Conservation (phyloP, 2,113 vertebrate species). For the Pollimyrus isidori region DNA sequence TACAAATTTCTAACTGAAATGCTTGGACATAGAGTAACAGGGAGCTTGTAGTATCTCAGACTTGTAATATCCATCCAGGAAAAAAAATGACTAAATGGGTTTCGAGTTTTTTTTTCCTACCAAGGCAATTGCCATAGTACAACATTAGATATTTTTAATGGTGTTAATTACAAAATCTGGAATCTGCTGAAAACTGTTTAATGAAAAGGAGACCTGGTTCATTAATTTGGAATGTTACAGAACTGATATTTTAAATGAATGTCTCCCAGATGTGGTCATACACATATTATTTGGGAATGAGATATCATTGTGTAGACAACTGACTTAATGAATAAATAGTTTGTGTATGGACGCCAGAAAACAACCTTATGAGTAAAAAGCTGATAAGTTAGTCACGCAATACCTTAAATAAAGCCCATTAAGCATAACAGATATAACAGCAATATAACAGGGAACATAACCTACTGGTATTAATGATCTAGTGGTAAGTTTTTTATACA, state of each 20-base stretch:
- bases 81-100: neutral
- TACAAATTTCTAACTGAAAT: neutral
- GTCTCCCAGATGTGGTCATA: neutral
- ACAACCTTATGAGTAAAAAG: neutral
- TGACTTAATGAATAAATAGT: neutral
- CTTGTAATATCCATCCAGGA: neutral
- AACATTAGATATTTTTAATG: neutral
- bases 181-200: conserved; percentile 6
- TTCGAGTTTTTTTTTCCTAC: neutral
- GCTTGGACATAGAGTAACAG: neutral
- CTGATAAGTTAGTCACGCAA: neutral
- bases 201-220: neutral
- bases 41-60: neutral
- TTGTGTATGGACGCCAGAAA: neutral
- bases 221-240: neutral
- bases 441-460: neutral
- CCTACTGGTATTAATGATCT: neutral
- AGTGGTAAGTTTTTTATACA: neutral
- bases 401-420: neutral
- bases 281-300: neutral
- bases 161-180: conserved; percentile 1
- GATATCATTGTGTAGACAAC: neutral
- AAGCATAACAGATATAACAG: neutral
- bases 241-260: conserved; percentile 8
- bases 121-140: neutral